Evolutionary conservation across 2,888 invertebrate genomes (phyloP).

Genomic region (Nephrotoma appendiculata): DNA sequence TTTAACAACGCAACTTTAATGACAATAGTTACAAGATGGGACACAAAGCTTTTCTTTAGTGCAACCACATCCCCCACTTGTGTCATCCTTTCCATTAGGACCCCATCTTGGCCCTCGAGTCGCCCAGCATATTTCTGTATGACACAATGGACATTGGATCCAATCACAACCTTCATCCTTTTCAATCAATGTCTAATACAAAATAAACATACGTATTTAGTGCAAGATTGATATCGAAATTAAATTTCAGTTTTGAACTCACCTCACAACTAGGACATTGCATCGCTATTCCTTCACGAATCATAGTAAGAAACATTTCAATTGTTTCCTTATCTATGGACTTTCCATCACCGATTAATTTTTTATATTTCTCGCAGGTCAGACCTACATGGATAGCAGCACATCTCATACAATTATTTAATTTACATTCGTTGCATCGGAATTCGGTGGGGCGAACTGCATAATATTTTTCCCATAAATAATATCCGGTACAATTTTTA

Average conservation of each 20-base stretch:
- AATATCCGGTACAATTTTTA: background rate
- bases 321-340: background rate
- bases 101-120: background rate
- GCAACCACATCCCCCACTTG: background rate
- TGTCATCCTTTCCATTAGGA: background rate
- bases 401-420: background rate
- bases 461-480: background rate
- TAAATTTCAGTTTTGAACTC: no score
- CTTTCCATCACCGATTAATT: background rate
- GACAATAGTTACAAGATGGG: background rate
- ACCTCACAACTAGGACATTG: background rate
- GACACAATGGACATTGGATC: background rate
- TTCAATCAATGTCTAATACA: background rate
- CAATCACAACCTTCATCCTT: background rate
- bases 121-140: background rate
- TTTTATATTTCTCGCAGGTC: background rate
- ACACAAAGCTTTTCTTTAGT: background rate
- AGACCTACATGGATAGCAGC: background rate
- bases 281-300: background rate
- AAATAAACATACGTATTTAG: background rate
- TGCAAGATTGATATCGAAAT: no score
- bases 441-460: background rate
- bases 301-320: background rate
- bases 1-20: background rate
- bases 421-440: background rate